A percentile compares a stretch with the other conserved stretches of the same genome.
Evolutionary conservation across 2,113 vertebrate genomes (phyloP).

Genomic region (Corythoichthys haematopterus): DNA sequence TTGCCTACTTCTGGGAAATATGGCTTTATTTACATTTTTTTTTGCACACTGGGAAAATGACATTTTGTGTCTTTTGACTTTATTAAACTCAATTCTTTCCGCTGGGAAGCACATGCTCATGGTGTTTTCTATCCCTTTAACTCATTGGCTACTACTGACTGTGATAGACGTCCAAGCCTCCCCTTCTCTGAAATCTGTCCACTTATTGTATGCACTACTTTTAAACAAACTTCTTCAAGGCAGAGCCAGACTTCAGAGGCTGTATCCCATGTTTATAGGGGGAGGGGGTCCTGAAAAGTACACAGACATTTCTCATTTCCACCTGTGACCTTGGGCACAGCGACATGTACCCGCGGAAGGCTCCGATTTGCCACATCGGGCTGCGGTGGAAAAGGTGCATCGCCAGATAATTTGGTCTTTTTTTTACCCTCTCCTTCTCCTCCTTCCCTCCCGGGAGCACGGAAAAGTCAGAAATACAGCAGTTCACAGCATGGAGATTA

Average conservation of each 20-base stretch:
- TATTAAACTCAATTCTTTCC: no score
- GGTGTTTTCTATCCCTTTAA: no score
- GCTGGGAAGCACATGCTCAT: no score
- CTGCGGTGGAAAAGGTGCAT: constrained; percentile 75
- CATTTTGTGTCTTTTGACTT: no score
- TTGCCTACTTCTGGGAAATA: no score
- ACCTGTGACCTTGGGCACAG: constrained; percentile 70
- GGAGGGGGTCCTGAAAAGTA: constrained; percentile 57
- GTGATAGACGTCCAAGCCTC: not conserved
- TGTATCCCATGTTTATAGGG: constrained; percentile 62
- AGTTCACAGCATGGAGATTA: constrained; percentile 68
- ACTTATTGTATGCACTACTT: constrained; percentile 60
- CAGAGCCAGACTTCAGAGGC: constrained; percentile 68
- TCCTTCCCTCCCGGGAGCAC: constrained; percentile 67
- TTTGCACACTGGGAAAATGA: no score
- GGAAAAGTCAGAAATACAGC: constrained; percentile 67
- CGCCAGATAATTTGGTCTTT: constrained; percentile 72
- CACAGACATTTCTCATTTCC: constrained; percentile 71
- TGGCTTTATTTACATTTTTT: no score
- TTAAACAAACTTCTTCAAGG: constrained; percentile 69
- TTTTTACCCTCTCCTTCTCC: not conserved
- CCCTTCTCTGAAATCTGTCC: constrained; percentile 36
- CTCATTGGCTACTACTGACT: no score
- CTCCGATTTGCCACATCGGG: constrained; percentile 71
- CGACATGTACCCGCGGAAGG: constrained; percentile 64